Base-by-base conservation (phyloP, 2,797 vertebrate genomes). In the Morus bassanus region DNA sequence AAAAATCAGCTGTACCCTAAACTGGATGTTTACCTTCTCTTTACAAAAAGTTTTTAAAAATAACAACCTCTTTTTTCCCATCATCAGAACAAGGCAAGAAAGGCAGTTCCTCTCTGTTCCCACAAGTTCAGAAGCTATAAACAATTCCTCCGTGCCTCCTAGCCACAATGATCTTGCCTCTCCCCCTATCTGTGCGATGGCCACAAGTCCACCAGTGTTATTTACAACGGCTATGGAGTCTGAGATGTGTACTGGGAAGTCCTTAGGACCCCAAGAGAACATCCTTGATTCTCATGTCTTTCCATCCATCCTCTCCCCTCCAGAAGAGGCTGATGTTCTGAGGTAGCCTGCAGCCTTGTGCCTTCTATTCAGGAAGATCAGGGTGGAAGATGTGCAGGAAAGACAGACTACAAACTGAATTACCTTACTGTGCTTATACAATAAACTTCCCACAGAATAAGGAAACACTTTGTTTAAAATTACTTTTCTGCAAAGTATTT, bases 41-140 rank as follows among this genome's bases (percentile, higher is more conserved):
- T 74, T 30, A 78, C 13, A 57, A 63, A 43, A 35, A 24, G 9
- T 27, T 50, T 77, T 45, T 3, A 5, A 48, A 73, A 78, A 77
- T 37, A 68, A 30, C 13, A 2, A 25, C 7, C 14, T 19, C 4
- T 33, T 48, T 73, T 30, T n/a, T 8, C 13, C 31, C 1, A 0
- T 35, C 5, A 83, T 59, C 2, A 4, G 67, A 75, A 54, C 23
- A 31, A 35, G 39, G 22, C 39, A 79, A 86, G 25, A 83, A 41
- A 73, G 30, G 25, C 17, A 64, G 30, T 35, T 59, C 27, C 23
- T 24, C 23, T 72, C 73, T 72, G 11, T 56, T 86, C 16, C 23
- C 54, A 60, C 15, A 27, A 30, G 24, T 88, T 82, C 37, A 54
- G 53, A 75, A 82, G 61, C 33, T 18, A 53, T 28, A 78, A 56